A percentile compares a stretch with the other conserved stretches of the same genome.
These are phyloP conservation scores for Pomacea maculata DNA, from an alignment of 1,140 invertebrate species.

Conservation along the genomic window DNA sequence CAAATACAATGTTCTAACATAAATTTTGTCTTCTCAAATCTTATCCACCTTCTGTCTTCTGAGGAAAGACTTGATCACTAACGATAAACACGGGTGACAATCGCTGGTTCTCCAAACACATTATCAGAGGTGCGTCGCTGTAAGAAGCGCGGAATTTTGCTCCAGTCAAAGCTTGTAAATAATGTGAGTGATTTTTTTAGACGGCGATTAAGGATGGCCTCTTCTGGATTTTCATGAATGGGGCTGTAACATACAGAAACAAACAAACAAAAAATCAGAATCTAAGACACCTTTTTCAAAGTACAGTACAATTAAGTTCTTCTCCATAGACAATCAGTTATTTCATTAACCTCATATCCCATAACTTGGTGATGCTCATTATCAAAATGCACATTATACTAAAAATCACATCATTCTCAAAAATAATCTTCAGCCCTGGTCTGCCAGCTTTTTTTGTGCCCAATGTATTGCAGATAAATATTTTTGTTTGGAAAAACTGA, in stretches of 20 bases:
- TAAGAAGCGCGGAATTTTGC: constrained; percentile 52
- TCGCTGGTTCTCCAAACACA: constrained; percentile 55
- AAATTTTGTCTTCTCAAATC: no score
- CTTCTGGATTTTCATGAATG: constrained; percentile 37
- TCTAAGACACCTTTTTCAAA: background rate
- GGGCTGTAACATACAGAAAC: constrained; percentile 5
- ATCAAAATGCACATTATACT: background rate
- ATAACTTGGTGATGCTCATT: background rate
- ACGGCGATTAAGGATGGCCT: constrained; percentile 49
- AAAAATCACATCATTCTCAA: background rate
- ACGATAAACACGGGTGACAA: constrained; percentile 57
- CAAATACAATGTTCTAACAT: no score
- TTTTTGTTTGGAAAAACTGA: no score
- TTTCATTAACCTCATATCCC: background rate
- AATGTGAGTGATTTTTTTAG: constrained; percentile 56
- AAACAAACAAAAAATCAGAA: background rate
- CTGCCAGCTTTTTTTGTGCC: background rate
- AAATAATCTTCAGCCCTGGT: background rate
- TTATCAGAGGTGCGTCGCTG: constrained; percentile 43
- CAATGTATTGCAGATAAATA: constrained; percentile 2
- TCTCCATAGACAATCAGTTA: background rate
- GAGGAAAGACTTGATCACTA: no score
- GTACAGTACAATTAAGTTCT: background rate
- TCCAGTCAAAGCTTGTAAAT: constrained; percentile 59
- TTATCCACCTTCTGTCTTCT: no score